These are phyloP conservation scores for Spheniscus mendiculus DNA, from an alignment of 2,113 vertebrate genomes.

Conservation along the genomic window DNA sequence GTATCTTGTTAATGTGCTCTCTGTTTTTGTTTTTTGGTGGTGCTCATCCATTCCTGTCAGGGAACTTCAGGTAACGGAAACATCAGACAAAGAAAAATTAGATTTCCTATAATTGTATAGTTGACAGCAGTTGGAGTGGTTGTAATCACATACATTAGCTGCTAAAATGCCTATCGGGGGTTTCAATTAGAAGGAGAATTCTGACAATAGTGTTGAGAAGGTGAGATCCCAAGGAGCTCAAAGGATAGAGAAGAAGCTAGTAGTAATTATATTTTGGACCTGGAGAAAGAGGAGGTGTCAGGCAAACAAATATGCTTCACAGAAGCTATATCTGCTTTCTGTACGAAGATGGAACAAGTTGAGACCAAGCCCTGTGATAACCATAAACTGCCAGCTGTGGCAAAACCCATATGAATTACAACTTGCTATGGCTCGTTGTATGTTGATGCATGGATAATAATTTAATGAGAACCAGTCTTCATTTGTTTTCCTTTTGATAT, in stretches of 20 bases:
- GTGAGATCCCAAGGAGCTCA: background rate
- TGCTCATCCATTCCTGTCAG: background rate
- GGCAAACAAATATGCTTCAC: background rate
- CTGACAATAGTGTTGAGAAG: background rate
- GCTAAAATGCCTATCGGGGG: background rate
- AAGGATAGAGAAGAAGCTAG: background rate
- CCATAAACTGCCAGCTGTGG: background rate
- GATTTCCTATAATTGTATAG: background rate
- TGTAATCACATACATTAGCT: slow-evolving; percentile 3
- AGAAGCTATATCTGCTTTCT: background rate
- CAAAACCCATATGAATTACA: background rate
- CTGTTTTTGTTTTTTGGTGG: background rate
- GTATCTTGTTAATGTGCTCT: background rate
- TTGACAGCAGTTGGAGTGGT: background rate
- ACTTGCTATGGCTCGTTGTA: background rate
- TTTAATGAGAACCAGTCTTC: background rate
- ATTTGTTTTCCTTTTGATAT: background rate
- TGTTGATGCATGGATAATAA: background rate
- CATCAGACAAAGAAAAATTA: background rate
- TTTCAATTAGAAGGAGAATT: slow-evolving; percentile 6
- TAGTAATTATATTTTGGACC: slow-evolving; percentile 9
- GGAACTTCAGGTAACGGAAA: background rate
- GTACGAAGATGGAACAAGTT: background rate
- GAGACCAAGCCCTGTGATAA: background rate
- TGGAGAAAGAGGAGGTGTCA: background rate